Base-by-base conservation (phyloP, 2,888 invertebrate genomes). In the Philopedon plagiatum region DNA sequence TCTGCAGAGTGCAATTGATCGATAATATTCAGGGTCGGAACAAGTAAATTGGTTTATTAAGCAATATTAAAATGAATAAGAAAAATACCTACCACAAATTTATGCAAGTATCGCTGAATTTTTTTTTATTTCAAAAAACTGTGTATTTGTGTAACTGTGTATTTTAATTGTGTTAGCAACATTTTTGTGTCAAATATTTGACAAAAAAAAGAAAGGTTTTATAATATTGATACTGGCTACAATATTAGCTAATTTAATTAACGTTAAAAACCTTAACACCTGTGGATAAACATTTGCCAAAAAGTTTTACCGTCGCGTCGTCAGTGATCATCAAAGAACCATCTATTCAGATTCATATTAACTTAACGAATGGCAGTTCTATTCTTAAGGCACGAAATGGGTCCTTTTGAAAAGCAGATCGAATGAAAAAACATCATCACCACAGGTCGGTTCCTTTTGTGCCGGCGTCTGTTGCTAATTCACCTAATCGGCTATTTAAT, bases 391-490 rank as follows among this genome's bases (percentile, higher is more conserved):
- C 70, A 70, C 70, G 70, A 56, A 70, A 44, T 58, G 70, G 57
- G 54, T 60, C 39, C 56, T 39, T 70, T 64, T 62, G 46, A 70
- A 63, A 70, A 21, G 58, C 63, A 57, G 37, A 64, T 37, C 37
- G 58, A 64, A 70, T 64, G 37, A 57, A 70, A 70, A 69, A 64
- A 70, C 57, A 64, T 62, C 70, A 70, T 56, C 62, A 44, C 63
- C 13, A 57, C 37, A 58, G 37, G 70, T 58, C 64, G 70, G 64
- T 49, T 49, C 39, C 70, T 70, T 70, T 70, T 70, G 70, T 70
- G 19, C 18, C 19, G 21, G 29, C 49, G 21, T 29, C 56, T 70
- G 63, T 70, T 62, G 70, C 70, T 64, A 70, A 70, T 63, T 58
- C 39, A 57, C 29, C 63, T 64, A 63, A 70, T 63, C 63, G 63